These are phyloP conservation scores for Coenonympha glycerion DNA, from an alignment of 2,888 invertebrate genomes.

Conservation along the genomic window DNA sequence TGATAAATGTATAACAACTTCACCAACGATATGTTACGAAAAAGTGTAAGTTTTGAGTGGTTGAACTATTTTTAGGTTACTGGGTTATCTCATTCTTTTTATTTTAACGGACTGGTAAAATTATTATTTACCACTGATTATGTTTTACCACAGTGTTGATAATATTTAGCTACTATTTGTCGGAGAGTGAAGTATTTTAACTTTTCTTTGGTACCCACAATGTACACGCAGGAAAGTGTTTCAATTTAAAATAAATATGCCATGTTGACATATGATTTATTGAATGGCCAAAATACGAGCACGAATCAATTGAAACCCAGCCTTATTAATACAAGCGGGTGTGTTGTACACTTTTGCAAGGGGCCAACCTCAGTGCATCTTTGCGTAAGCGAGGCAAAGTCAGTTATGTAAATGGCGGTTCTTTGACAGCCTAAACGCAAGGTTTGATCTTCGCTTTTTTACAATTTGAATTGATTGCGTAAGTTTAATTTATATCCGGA, in stretches of 20 bases:
- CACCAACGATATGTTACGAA: no score
- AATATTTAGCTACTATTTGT: no score
- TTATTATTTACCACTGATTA: no score
- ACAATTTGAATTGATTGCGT: constrained; percentile 9
- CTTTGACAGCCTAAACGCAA: constrained; percentile 38
- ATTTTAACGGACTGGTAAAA: not conserved
- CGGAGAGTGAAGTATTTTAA: no score
- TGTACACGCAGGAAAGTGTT: not conserved
- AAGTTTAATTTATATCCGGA: not conserved
- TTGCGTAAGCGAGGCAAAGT: constrained; percentile 61
- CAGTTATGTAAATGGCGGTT: constrained; percentile 49
- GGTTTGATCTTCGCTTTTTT: constrained; percentile 21
- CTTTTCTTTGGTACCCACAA: no score
- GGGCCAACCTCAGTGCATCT: constrained; percentile 47
- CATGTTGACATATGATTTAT: not conserved
- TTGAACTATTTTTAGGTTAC: not conserved
- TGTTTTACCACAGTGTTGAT: no score
- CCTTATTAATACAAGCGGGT: constrained; percentile 14
- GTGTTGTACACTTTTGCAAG: constrained; percentile 45
- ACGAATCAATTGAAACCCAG: not conserved
- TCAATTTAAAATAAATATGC: not conserved
- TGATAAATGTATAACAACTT: no score
- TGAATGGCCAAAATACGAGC: not conserved
- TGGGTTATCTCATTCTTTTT: not conserved
- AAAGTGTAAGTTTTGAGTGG: not conserved